Percentiles rank a stretch among this genome's conserved stretches.
Conservation (phyloP, 2,888 invertebrate species). For the Rhaphigaster nebulosa region DNA sequence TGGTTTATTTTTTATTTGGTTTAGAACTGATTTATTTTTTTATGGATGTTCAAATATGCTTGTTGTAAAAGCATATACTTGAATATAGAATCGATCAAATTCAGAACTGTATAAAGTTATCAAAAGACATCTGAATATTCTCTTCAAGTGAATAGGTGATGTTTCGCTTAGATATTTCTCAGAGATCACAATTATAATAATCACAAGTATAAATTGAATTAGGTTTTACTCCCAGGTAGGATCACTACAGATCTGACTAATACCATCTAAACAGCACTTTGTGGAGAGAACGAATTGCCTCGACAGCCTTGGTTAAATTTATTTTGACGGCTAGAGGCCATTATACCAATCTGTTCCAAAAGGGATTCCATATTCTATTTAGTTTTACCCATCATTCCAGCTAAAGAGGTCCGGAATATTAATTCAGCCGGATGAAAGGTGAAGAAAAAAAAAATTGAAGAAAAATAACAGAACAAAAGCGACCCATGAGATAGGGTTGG, state of each 20-base stretch:
- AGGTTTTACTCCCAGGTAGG: background rate
- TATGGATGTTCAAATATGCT: too few relatives aligned
- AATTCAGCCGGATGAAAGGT: constrained; percentile 37
- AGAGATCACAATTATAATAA: background rate
- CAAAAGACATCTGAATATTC: too few relatives aligned
- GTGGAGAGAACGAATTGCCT: background rate
- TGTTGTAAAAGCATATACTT: too few relatives aligned
- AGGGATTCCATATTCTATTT: constrained; percentile 10
- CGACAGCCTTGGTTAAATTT: constrained; percentile 4
- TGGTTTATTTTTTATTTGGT: too few relatives aligned
- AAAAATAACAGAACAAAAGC: constrained; percentile 26
- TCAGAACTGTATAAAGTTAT: too few relatives aligned
- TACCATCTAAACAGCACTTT: background rate
- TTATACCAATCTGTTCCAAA: background rate
- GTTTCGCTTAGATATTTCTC: background rate
- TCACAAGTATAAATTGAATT: background rate
- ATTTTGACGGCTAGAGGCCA: background rate
- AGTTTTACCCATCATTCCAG: background rate
- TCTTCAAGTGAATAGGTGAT: background rate
- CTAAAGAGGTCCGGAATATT: constrained; percentile 26
- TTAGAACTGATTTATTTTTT: too few relatives aligned
- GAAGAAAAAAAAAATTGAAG: background rate
- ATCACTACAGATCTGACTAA: background rate
- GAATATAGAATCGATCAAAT: too few relatives aligned
- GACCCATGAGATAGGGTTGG: constrained; percentile 26